These are phyloP conservation scores for Drosophila villosipedis DNA, from an alignment of 2,888 invertebrate species.

Conservation along the genomic window DNA sequence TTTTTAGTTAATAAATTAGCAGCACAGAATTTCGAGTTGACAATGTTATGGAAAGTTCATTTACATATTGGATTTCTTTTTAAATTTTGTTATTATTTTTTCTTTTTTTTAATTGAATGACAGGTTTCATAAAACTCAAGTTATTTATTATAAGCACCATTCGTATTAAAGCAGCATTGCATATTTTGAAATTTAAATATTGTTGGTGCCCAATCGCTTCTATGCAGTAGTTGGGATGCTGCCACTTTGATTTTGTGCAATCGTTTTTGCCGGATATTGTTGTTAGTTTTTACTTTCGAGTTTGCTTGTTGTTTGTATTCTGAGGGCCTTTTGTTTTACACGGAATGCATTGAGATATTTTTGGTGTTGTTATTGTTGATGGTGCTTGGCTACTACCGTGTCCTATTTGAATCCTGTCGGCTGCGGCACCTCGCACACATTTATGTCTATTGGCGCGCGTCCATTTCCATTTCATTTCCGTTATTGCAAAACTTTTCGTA, in stretches of 20 bases:
- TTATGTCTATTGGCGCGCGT: constrained; percentile 81
- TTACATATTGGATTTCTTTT: background rate
- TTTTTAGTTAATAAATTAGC: background rate
- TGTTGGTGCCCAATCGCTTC: constrained; percentile 40
- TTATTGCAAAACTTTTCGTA: constrained; percentile 81
- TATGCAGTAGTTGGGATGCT: constrained; percentile 24
- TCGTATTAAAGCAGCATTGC: constrained; percentile 2
- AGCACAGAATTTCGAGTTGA: background rate
- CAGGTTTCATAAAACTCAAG: background rate
- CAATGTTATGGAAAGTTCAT: background rate
- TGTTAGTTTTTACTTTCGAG: constrained; percentile 75
- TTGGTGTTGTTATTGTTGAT: constrained; percentile 48
- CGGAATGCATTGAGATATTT: constrained; percentile 67
- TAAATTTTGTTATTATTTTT: too few species aligned
- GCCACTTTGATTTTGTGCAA: constrained; percentile 72
- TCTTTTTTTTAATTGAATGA: background rate
- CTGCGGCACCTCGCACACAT: constrained; percentile 65
- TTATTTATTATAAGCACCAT: too few species aligned
- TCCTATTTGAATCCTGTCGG: constrained; percentile 77
- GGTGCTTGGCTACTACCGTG: constrained; percentile 62
- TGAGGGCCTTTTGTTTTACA: constrained; percentile 70
- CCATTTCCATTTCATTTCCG: constrained; percentile 81
- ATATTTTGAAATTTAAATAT: constrained; percentile 39
- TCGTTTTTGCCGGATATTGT: constrained; percentile 80
- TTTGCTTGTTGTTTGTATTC: constrained; percentile 71